phyloP scores from a whole-genome alignment of 30 jellyfish, hydroid and myxozoan genomes.

The Sanderia malayensis region DNA sequence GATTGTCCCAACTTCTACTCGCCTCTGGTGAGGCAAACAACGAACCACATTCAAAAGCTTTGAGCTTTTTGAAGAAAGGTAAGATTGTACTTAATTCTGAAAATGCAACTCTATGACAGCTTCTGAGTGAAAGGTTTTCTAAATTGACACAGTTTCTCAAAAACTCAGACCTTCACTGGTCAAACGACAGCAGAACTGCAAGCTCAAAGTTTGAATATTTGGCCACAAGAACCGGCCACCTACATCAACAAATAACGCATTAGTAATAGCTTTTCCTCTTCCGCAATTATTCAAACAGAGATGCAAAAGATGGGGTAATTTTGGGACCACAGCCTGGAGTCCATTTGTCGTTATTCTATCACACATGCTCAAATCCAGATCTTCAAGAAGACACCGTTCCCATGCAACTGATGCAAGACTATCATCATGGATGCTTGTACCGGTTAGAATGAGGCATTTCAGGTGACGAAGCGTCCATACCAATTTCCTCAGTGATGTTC shows the following conservation, averaged over 20 bases:
- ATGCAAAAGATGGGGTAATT: slow-evolving; percentile 3
- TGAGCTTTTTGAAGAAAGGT: slow-evolving; percentile 14
- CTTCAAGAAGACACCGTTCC: slow-evolving; percentile 32
- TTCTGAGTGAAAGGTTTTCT: slow-evolving; percentile 35
- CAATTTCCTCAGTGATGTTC: slow-evolving; percentile 20
- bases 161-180: slow-evolving; percentile 9
- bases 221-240: slow-evolving; percentile 4
- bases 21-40: slow-evolving; percentile 28
- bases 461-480: neutral
- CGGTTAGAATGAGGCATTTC: slow-evolving; percentile 31
- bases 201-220: slow-evolving; percentile 27
- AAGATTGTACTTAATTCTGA: slow-evolving; percentile 2
- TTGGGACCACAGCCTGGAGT: slow-evolving; percentile 20
- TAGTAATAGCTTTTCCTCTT: slow-evolving; percentile 53
- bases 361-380: slow-evolving; percentile 49
- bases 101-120: slow-evolving; percentile 36
- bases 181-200: slow-evolving; percentile 38
- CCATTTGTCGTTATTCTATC: slow-evolving; percentile 26
- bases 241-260: slow-evolving; percentile 21
- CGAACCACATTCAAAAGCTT: slow-evolving; percentile 35
- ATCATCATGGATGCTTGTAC: slow-evolving; percentile 40
- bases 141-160: slow-evolving; percentile 20
- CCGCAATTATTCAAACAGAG: slow-evolving; percentile 47
- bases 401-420: slow-evolving; percentile 23
- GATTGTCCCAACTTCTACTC: slow-evolving; percentile 21